Percentiles rank a stretch among this genome's conserved stretches.
Evolutionary conservation across 2,113 vertebrate species (phyloP).

Genomic region (Parotia lawesii): DNA sequence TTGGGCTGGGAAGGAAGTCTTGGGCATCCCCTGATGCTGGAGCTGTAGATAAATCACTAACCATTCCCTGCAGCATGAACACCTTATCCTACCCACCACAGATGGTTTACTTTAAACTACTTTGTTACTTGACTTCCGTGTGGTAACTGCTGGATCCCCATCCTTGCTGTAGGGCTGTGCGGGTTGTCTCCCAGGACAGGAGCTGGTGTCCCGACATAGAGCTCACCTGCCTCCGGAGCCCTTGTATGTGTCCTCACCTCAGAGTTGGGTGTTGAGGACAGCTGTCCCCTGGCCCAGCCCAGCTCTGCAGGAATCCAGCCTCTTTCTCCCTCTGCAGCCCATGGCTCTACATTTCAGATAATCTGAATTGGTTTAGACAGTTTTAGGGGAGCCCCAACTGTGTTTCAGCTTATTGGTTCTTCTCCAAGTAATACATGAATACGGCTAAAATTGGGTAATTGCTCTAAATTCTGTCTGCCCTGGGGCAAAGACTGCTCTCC

Average conservation of each 20-base stretch:
- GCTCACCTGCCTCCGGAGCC: not conserved
- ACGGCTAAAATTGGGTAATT: not conserved
- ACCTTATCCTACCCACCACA: not conserved
- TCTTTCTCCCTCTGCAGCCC: not conserved
- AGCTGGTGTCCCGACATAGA: rapidly evolving
- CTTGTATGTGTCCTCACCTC: rapidly evolving
- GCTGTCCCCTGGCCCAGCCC: not conserved
- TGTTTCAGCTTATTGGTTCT: not conserved
- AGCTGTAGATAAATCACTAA: not conserved
- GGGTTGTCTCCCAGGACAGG: rapidly evolving
- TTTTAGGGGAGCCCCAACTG: not conserved
- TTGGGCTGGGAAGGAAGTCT: not conserved
- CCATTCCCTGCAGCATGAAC: not conserved
- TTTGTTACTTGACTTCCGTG: not conserved
- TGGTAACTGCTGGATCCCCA: no score
- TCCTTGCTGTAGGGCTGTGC: not conserved
- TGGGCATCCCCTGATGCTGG: not conserved
- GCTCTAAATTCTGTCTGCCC: not conserved
- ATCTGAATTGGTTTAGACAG: not conserved
- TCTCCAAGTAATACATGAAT: not conserved
- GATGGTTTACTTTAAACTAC: not conserved
- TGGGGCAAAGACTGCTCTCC: not conserved
- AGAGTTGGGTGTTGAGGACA: not conserved
- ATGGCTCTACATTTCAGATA: not conserved
- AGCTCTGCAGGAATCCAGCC: not conserved